phyloP scores from a whole-genome alignment of 2,888 invertebrate species.

The Caenorhabditis imperialis region DNA sequence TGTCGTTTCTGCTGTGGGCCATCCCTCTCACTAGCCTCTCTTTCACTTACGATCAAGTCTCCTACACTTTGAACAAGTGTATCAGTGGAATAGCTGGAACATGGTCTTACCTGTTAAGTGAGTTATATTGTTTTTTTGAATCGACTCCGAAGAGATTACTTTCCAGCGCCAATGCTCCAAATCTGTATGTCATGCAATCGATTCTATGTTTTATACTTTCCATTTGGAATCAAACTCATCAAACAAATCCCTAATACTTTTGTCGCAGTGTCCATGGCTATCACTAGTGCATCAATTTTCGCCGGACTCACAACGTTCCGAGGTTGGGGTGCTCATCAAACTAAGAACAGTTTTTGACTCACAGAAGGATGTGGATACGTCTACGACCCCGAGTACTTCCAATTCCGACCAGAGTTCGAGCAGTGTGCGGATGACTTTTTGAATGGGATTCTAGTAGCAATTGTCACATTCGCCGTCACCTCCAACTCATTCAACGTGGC shows the following conservation, averaged over 20 bases:
- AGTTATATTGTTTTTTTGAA: neutral
- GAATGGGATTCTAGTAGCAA: neutral
- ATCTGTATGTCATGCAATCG: constrained; percentile 37
- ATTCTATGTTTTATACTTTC: constrained; percentile 39
- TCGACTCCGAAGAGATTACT: neutral
- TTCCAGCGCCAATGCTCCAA: constrained; percentile 38
- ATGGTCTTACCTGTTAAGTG: constrained; percentile 32
- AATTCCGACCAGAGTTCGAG: constrained; percentile 23
- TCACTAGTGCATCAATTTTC: neutral
- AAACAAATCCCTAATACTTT: constrained; percentile 11
- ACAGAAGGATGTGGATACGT: constrained; percentile 39
- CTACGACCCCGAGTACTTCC: constrained; percentile 28
- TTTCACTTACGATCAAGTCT: constrained; percentile 11
- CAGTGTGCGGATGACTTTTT: constrained; percentile 7
- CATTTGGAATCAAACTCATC: constrained; percentile 26
- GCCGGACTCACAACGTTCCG: neutral
- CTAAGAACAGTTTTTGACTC: no score
- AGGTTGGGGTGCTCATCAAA: no score
- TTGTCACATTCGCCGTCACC: constrained; percentile 5
- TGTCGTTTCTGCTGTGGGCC: constrained; percentile 24
- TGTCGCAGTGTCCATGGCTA: neutral
- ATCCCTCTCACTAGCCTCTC: constrained; percentile 14
- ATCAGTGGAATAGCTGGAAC: constrained; percentile 16
- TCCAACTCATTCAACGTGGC: constrained; percentile 34
- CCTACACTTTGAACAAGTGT: constrained; percentile 14